Percentiles rank a stretch among this genome's conserved stretches.
phyloP scores from a whole-genome alignment of 2,888 invertebrate species.

The Eurytoma adleriae region DNA sequence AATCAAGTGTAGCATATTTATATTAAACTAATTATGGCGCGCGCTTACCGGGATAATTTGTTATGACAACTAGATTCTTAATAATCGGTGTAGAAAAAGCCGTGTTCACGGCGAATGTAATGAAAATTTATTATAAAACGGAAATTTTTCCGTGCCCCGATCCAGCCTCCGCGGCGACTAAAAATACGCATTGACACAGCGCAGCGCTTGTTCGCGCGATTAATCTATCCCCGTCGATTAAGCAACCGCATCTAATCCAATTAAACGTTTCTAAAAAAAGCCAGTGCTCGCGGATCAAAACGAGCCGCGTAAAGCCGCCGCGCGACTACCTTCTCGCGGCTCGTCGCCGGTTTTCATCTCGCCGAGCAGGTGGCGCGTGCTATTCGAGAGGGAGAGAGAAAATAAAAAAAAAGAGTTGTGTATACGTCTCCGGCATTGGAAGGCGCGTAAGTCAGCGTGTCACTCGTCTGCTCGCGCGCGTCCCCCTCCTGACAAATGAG shows the following conservation, averaged over 20 bases:
- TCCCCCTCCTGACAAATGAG: constrained; percentile 73
- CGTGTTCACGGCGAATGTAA: too few relatives aligned
- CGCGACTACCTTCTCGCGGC: not conserved
- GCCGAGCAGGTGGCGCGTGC: not conserved
- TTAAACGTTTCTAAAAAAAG: constrained; percentile 51
- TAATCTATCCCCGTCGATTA: constrained; percentile 58
- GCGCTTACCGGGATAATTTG: too few relatives aligned
- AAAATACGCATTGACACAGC: constrained; percentile 31
- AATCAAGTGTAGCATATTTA: too few relatives aligned
- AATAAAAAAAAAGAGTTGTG: constrained; percentile 49
- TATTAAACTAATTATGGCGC: too few relatives aligned
- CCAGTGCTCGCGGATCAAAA: constrained; percentile 15
- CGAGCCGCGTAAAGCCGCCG: constrained; percentile 7
- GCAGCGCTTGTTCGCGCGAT: constrained; percentile 21
- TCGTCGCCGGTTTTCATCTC: constrained; percentile 21
- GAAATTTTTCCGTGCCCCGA: too few relatives aligned
- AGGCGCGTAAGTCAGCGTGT: constrained; percentile 56
- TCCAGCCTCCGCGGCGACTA: not conserved
- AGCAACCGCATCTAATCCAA: constrained; percentile 61
- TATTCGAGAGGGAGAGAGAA: not conserved
- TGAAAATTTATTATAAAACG: too few relatives aligned
- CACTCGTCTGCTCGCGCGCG: constrained; percentile 62
- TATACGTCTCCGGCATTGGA: constrained; percentile 26
- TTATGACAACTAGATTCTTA: too few relatives aligned
- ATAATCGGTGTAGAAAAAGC: too few relatives aligned